phyloP scores from a whole-genome alignment of 2,797 vertebrate genomes.

The Lophura swinhoii region DNA sequence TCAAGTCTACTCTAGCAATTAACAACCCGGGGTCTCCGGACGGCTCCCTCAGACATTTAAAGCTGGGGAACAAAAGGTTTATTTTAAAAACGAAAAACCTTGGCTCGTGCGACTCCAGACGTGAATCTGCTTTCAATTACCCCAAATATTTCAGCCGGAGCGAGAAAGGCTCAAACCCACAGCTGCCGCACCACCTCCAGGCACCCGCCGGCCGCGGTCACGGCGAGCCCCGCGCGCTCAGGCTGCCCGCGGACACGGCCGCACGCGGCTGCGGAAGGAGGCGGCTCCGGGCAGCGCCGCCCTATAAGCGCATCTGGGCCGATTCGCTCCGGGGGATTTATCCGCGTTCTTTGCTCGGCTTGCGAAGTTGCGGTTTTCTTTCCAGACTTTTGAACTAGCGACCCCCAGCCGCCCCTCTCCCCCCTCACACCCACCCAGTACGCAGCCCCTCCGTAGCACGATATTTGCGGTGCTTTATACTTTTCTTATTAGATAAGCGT shows the following conservation, averaged over 20 bases:
- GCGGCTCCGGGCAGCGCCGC: too few species aligned
- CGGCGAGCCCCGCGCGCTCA: not conserved
- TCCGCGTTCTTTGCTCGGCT: not conserved
- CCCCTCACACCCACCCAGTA: not conserved
- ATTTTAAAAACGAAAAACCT: constrained; percentile 84
- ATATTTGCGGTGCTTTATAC: constrained; percentile 6
- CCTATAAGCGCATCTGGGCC: not conserved
- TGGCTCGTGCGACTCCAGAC: constrained; percentile 81
- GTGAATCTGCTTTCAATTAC: constrained; percentile 84
- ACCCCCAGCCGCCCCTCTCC: not conserved
- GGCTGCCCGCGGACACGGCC: too few species aligned
- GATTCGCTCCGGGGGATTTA: not conserved
- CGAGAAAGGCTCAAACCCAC: constrained; percentile 82
- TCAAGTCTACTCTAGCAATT: constrained; percentile 74
- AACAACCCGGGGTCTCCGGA: constrained; percentile 71
- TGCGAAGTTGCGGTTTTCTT: constrained; percentile 69
- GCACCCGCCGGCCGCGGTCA: not conserved
- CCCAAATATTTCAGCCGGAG: constrained; percentile 83
- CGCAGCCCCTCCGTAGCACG: not conserved
- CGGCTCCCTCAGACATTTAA: constrained; percentile 72
- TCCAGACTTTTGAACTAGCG: constrained; percentile 3
- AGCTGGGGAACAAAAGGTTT: constrained; percentile 85
- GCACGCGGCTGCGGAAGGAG: too few species aligned
- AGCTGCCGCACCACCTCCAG: constrained; percentile 76
- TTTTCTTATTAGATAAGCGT: not conserved